Evolutionary conservation across 1,140 invertebrate genomes (phyloP), one percentile per base, ranked within the genome.

Genomic region (Drosophila murphyi): DNA sequence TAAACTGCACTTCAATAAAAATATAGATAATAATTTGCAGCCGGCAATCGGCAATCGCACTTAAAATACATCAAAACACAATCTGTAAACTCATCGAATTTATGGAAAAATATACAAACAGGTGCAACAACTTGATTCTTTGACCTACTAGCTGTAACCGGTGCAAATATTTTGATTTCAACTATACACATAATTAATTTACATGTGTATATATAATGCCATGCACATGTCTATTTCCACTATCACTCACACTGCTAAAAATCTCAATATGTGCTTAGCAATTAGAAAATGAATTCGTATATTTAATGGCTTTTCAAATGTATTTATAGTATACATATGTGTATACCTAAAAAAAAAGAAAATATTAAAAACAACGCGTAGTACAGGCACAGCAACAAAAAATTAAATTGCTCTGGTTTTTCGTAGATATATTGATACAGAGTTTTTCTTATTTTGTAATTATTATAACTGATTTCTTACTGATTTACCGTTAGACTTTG

Each of bases 101-200:
- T 4, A 12, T n/a, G 12, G n/a, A 35, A 39, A 35, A 8, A 54
- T 54, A 41, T 39, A 10, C 39, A 73, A 61, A 51, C 35, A 61
- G 68, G 41, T 73, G 71, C 50, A 60, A 60, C 50, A 69, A 55
- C 55, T 45, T n/a, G 50, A 32, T 2, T n/a, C 51, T 41, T 10
- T 32, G 41, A 48, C 45, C 52, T 20, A 62, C 5, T 12, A 12
- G 10, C 41, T 43, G 45, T 32, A 5, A 8, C 43, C 32, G 57
- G 34, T 28, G n/a, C 29, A 31, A 50, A 12, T 37, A n/a, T 34
- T 28, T 35, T 37, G 45, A 50, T 10, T 54, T n/a, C n/a, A 20
- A 20, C 5, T 34, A 34, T 52, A 10, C 29, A 39, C 3, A 31
- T 34, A 20, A 20, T 20, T 20, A 20, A 20, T n/a, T 5, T 35